Base-by-base conservation (phyloP, 2,888 invertebrate genomes). In the Cheilosia scutellata region DNA sequence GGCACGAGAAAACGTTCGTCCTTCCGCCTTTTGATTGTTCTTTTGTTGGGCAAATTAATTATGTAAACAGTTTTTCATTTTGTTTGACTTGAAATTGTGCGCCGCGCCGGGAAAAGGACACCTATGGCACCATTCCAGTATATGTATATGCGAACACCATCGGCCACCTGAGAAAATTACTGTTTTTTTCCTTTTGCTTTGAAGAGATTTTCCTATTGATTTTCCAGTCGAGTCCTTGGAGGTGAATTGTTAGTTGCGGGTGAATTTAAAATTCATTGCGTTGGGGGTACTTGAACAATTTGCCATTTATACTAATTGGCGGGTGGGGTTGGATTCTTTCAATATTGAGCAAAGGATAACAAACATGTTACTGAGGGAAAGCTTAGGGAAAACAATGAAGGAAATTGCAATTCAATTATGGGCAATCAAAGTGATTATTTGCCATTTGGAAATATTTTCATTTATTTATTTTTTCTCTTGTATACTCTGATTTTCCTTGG, bases 41-140 rank as follows among this genome's bases (percentile, higher is more conserved):
- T 44, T 83, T 83, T 82, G 71, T 60, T 68, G 76, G 65, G 86
- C 87, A 87, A 89, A 89, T 89, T 89, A 89, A 88, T 89, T 89
- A 89, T 88, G 89, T 89, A 89, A 89, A 89, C 89, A 89, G 88
- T 88, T 88, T 88, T 88, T 88, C 88, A 89, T 88, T 88, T 83
- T 86, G 82, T 86, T 87, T 87, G 82, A 84, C 60, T 86, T 86
- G 82, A 82, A 86, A 72, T 77, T 77, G 66, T 82, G 72, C 44
- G 29, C 80, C 60, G 11, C 7, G 42, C 13, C 13, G 62, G 51
- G 55, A 63, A n/a, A 44, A 70, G 71, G 55, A 16, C 16, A 37
- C 13, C 29, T 0, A 37, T 29, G 16, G 42, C 55, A 51, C 47
- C 29, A 11, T n/a, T 29, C 55, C 6, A 6, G 33, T 7, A 11